Evolutionary conservation across 2,888 invertebrate species (phyloP).

Genomic region (Sceliomorpha sp.): DNA sequence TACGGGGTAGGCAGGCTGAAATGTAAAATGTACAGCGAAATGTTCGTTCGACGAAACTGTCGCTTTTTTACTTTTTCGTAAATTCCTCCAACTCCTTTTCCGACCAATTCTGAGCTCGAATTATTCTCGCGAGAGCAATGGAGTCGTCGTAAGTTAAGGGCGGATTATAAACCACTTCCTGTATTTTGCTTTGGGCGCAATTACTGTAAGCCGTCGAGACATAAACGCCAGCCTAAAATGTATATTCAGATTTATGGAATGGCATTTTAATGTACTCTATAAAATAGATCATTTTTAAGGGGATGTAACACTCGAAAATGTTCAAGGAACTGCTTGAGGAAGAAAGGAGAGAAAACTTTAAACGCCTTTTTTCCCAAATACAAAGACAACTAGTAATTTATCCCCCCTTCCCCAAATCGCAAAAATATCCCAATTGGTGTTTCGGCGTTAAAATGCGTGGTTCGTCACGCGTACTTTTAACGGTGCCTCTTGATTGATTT

Average conservation of each 20-base stretch:
- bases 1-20: too few species aligned
- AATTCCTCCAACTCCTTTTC: slow-evolving; percentile 79
- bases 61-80: slow-evolving; percentile 83
- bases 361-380: too few species aligned
- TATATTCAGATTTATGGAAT: neutral
- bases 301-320: neutral
- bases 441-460: too few species aligned
- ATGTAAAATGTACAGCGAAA: too few species aligned
- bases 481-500: slow-evolving; percentile 68
- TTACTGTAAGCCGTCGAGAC: slow-evolving; percentile 92
- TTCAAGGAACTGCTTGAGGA: neutral
- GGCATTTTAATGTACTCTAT: too few species aligned
- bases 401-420: too few species aligned
- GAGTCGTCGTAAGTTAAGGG: slow-evolving; percentile 81
- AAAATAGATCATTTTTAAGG: neutral
- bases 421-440: too few species aligned
- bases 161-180: slow-evolving; percentile 78
- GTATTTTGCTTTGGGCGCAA: slow-evolving; percentile 80
- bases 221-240: slow-evolving; percentile 85
- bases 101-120: slow-evolving; percentile 14
- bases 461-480: too few species aligned
- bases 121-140: slow-evolving; percentile 71
- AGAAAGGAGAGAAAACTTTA: too few species aligned
- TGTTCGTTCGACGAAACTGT: too few species aligned
- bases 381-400: too few species aligned